Evolutionary conservation across 1,140 invertebrate species (phyloP).

Genomic region (Drosophila quadrilineata): DNA sequence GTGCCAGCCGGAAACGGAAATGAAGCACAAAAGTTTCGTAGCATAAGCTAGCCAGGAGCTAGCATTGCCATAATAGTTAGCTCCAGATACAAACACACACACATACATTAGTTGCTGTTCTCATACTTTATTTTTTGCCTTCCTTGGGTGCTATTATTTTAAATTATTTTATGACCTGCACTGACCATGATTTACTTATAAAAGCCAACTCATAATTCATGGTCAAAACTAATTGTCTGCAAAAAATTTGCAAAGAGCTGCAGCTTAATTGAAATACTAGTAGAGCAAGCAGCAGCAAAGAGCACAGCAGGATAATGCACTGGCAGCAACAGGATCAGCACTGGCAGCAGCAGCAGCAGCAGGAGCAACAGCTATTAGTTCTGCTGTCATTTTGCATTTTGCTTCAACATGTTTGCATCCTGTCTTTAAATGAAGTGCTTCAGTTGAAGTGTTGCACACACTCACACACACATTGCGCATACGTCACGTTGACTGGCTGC

Average conservation of each 20-base stretch:
- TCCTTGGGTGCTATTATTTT: slow-evolving; percentile 29
- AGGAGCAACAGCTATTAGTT: not conserved
- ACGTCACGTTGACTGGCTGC: slow-evolving; percentile 35
- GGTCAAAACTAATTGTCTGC: slow-evolving; percentile 27
- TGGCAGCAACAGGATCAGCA: too few species aligned
- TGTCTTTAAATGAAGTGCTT: slow-evolving; percentile 37
- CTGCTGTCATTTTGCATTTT: not conserved
- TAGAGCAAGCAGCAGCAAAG: not conserved
- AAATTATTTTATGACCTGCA: slow-evolving; percentile 44
- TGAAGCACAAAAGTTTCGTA: slow-evolving; percentile 43
- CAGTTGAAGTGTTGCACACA: slow-evolving; percentile 13
- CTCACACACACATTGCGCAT: slow-evolving; percentile 39
- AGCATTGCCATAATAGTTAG: slow-evolving; percentile 36
- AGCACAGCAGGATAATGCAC: not conserved
- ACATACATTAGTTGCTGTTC: not conserved
- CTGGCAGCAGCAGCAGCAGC: not conserved
- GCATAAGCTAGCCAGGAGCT: slow-evolving; percentile 32
- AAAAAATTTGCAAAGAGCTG: not conserved
- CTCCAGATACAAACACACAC: slow-evolving; percentile 8
- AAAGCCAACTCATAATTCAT: slow-evolving; percentile 33
- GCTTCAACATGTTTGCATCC: slow-evolving; percentile 2
- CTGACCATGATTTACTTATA: slow-evolving; percentile 47
- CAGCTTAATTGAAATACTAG: slow-evolving; percentile 34
- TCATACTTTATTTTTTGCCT: slow-evolving; percentile 1
- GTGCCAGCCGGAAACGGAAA: slow-evolving; percentile 39